phyloP scores from a whole-genome alignment of 2,888 invertebrate species.

The Eupithecia abbreviata region DNA sequence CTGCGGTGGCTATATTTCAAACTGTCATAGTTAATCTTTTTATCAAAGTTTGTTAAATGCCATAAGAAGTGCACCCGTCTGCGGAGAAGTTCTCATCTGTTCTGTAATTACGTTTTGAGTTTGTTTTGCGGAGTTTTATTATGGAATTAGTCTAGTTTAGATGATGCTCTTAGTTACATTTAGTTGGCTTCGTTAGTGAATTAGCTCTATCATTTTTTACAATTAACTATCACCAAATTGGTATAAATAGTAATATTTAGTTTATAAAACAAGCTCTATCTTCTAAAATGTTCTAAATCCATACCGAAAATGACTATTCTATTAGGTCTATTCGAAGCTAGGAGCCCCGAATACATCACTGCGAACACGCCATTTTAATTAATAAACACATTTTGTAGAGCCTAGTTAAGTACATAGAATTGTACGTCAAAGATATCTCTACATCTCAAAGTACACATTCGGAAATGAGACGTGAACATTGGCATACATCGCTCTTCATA shows the following conservation, averaged over 20 bases:
- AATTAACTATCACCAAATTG: neutral
- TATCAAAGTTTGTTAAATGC: conserved; percentile 83
- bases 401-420: neutral
- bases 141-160: conserved; percentile 63
- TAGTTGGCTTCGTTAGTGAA: conserved; percentile 23
- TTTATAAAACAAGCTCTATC: neutral
- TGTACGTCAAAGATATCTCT: neutral
- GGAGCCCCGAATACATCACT: neutral
- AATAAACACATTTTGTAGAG: neutral
- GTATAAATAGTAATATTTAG: neutral
- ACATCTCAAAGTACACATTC: neutral
- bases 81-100: conserved; percentile 70
- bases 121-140: conserved; percentile 61
- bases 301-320: neutral
- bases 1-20: conserved; percentile 82
- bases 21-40: conserved; percentile 84
- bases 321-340: neutral
- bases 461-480: neutral
- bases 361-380: neutral
- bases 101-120: conserved; percentile 75
- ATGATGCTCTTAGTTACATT: conserved; percentile 48
- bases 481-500: neutral
- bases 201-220: conserved; percentile 12
- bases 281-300: neutral
- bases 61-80: conserved; percentile 80